A percentile compares a stretch with the other conserved stretches of the same genome.
Conservation (phyloP, 2,113 vertebrate species). For the Asarcornis scutulata region DNA sequence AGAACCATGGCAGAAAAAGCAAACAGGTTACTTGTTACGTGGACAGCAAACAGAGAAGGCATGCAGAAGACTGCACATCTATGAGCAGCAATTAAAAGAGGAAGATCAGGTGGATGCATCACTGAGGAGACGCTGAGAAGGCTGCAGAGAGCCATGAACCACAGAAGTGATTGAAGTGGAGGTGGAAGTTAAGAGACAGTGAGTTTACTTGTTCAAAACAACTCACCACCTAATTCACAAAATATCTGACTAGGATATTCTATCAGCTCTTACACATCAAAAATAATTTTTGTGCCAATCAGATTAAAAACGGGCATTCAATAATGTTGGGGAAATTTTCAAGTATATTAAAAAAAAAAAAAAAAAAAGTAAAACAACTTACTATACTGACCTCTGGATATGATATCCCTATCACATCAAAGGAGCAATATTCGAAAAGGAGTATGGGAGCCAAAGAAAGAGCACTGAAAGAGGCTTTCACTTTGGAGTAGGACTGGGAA, state of each 20-base stretch:
- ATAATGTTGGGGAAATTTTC: neutral
- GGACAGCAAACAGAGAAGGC: neutral
- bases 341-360: neutral
- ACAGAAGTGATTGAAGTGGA: neutral
- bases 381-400: neutral
- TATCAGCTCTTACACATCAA: neutral
- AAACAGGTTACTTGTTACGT: neutral
- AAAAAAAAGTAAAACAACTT: neutral
- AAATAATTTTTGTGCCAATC: neutral
- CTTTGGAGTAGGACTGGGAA: neutral
- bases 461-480: neutral
- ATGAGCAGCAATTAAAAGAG: neutral
- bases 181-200: neutral
- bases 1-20: neutral
- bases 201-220: neutral
- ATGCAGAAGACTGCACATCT: neutral
- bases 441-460: neutral
- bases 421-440: neutral
- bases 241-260: neutral
- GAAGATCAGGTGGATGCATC: neutral
- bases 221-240: neutral
- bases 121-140: neutral
- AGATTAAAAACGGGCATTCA: neutral
- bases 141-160: neutral
- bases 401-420: neutral